Evolutionary conservation across 2,797 vertebrate species (phyloP).

Genomic region (Ctenosaura bakeri): DNA sequence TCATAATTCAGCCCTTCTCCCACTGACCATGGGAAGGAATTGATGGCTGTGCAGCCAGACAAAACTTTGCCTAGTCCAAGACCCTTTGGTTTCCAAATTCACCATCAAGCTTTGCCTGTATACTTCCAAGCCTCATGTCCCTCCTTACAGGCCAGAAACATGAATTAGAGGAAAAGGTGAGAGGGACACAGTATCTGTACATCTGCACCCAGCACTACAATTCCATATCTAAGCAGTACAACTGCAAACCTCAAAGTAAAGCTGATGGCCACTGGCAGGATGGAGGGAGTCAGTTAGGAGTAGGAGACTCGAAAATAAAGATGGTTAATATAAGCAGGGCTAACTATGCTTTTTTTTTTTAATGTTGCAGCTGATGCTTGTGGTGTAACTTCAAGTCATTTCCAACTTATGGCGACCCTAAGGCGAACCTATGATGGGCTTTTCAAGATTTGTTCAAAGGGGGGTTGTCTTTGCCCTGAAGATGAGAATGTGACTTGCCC

Average conservation of each 20-base stretch:
- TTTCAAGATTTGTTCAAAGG: too few species aligned
- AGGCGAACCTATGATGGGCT: too few species aligned
- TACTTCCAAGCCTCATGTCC: too few species aligned
- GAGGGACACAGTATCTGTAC: too few species aligned
- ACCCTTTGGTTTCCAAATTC: neutral
- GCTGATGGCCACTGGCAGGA: neutral
- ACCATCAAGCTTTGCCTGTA: neutral
- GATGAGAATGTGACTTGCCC: too few species aligned
- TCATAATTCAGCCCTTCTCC: neutral
- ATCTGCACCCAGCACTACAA: neutral
- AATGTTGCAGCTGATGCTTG: conserved; percentile 12
- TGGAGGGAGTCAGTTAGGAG: neutral
- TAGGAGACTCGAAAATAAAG: neutral
- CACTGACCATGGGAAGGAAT: too few species aligned
- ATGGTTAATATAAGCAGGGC: neutral
- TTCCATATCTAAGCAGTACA: neutral
- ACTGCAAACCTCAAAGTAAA: too few species aligned
- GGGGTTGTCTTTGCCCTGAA: too few species aligned
- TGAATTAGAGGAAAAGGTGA: too few species aligned
- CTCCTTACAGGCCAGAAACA: neutral
- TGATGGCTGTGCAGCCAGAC: neutral
- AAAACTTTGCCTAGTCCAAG: too few species aligned
- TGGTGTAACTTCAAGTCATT: too few species aligned
- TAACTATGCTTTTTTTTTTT: neutral
- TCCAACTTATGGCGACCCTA: too few species aligned